A percentile compares a stretch with the other conserved stretches of the same genome.
Evolutionary conservation across 2,888 invertebrate species (phyloP).

Genomic region (Megaustenia siamemsis): DNA sequence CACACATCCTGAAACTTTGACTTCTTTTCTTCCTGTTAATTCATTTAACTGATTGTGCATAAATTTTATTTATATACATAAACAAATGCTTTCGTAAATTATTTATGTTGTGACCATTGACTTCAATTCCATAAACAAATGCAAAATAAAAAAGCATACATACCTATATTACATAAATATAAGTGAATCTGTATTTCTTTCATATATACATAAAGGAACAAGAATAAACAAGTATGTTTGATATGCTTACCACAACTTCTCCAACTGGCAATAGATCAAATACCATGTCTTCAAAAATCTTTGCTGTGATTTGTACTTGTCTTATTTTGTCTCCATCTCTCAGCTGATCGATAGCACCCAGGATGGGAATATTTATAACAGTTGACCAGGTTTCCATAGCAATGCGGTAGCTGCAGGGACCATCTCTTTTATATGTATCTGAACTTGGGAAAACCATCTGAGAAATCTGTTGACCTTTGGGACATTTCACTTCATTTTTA

Average conservation of each 20-base stretch:
- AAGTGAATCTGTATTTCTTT: too few relatives aligned
- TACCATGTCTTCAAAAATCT: slow-evolving; percentile 37
- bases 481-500: slow-evolving; percentile 61
- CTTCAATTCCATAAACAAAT: too few relatives aligned
- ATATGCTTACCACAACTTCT: slow-evolving; percentile 52
- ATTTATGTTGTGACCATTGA: too few relatives aligned
- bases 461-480: slow-evolving; percentile 55
- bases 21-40: too few relatives aligned
- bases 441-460: slow-evolving; percentile 63
- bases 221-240: too few relatives aligned
- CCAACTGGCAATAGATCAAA: slow-evolving; percentile 49
- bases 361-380: slow-evolving; percentile 59
- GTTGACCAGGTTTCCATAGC: slow-evolving; percentile 61
- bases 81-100: too few relatives aligned
- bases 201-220: not conserved
- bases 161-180: too few relatives aligned
- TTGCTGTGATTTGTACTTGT: slow-evolving; percentile 56
- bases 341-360: slow-evolving; percentile 63
- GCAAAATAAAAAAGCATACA: too few relatives aligned
- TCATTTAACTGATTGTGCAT: too few relatives aligned
- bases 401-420: slow-evolving; percentile 60
- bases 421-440: slow-evolving; percentile 36
- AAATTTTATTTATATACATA: too few relatives aligned
- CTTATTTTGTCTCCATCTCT: slow-evolving; percentile 62
- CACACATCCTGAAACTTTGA: too few relatives aligned